A percentile compares a stretch with the other conserved stretches of the same genome.
These are phyloP conservation scores for Liparis tanakae DNA, from an alignment of 2,797 vertebrate genomes.

Conservation along the genomic window DNA sequence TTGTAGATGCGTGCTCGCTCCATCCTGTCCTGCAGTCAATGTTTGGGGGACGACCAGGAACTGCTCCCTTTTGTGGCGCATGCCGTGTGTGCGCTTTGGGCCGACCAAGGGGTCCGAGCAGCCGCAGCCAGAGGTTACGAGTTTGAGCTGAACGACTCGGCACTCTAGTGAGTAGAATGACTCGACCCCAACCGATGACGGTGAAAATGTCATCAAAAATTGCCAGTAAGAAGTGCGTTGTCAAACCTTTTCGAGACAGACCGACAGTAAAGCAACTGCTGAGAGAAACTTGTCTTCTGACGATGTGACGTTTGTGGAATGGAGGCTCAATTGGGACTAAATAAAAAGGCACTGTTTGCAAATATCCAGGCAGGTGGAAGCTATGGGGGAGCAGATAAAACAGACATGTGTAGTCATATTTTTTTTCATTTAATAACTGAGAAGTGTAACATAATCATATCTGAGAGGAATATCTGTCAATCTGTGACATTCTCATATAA, in stretches of 20 bases:
- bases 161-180: slow-evolving; percentile 83
- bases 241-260: slow-evolving; percentile 41
- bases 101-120: slow-evolving; percentile 77
- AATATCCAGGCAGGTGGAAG: slow-evolving; percentile 5
- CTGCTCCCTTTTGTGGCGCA: slow-evolving; percentile 81
- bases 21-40: slow-evolving; percentile 81
- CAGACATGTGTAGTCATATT: not conserved
- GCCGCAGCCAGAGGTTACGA: slow-evolving; percentile 79
- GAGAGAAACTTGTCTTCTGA: slow-evolving; percentile 39
- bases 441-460: not conserved
- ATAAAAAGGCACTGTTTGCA: slow-evolving; percentile 44
- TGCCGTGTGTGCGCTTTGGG: slow-evolving; percentile 81
- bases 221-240: slow-evolving; percentile 15
- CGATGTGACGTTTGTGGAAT: slow-evolving; percentile 61
- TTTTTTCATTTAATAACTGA: slow-evolving; percentile 24
- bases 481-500: not conserved
- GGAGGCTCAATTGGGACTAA: slow-evolving; percentile 51
- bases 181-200: slow-evolving; percentile 36
- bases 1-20: slow-evolving; percentile 76
- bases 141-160: slow-evolving; percentile 85
- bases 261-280: slow-evolving; percentile 12
- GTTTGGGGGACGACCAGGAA: slow-evolving; percentile 80
- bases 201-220: slow-evolving; percentile 59
- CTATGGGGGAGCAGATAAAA: slow-evolving; percentile 24
- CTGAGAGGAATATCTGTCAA: accelerated